Evolutionary conservation across 2,113 vertebrate genomes (phyloP).

Genomic region (Electrona antarctica): DNA sequence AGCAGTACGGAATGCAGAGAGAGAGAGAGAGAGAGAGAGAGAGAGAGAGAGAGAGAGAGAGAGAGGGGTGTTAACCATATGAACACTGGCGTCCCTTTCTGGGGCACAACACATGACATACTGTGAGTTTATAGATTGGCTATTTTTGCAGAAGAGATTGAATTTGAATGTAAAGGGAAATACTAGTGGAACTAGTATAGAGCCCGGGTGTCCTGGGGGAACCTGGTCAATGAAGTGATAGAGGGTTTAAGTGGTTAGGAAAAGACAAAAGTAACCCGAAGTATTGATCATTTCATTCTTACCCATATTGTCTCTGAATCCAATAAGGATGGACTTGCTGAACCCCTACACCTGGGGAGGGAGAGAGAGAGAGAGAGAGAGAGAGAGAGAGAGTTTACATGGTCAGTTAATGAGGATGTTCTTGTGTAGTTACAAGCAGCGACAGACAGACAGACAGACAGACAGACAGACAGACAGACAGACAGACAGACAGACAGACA

Average conservation of each 20-base stretch:
- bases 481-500: constrained; percentile 20
- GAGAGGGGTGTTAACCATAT: neutral
- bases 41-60: constrained; percentile 39
- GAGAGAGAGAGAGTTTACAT: neutral
- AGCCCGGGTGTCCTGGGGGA: no score
- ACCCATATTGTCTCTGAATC: constrained; percentile 95
- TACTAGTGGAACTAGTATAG: no score
- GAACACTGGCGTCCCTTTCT: no score
- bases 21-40: constrained; percentile 42
- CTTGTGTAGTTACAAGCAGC: neutral
- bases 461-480: constrained; percentile 37
- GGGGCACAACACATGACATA: no score
- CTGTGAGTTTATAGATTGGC: no score
- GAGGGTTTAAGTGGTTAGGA: no score
- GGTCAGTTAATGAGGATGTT: no score
- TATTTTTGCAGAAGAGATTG: no score
- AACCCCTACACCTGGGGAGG: constrained; percentile 87
- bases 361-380: constrained; percentile 12
- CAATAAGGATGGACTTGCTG: constrained; percentile 93
- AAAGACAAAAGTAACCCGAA: neutral
- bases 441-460: neutral
- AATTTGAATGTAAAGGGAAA: no score
- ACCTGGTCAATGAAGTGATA: no score
- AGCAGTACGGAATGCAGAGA: constrained; percentile 34
- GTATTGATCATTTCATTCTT: constrained; percentile 71